A percentile compares a stretch with the other conserved stretches of the same genome.
Conservation (phyloP, 2,888 invertebrate species). For the Melolontha melolontha region DNA sequence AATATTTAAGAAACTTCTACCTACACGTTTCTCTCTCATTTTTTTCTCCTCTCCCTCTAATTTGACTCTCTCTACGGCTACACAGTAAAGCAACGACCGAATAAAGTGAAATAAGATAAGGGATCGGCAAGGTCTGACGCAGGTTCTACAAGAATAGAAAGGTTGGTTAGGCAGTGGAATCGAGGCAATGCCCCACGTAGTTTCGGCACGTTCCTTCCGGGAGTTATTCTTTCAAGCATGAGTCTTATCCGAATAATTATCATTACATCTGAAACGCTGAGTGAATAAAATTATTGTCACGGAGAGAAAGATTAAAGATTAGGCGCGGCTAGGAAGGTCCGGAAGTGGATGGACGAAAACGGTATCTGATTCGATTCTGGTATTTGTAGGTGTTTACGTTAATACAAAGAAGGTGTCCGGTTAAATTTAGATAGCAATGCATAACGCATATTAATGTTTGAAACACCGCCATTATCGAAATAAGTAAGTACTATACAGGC, state of each 20-base stretch:
- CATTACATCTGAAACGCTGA: conserved; percentile 28
- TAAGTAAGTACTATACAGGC: too few relatives aligned
- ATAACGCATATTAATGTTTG: too few relatives aligned
- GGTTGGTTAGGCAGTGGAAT: conserved; percentile 1
- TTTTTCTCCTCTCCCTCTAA: neutral
- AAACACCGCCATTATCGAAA: too few relatives aligned
- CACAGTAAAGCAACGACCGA: too few relatives aligned
- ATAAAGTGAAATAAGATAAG: conserved; percentile 11
- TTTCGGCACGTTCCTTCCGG: conserved; percentile 24
- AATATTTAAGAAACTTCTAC: conserved; percentile 5
- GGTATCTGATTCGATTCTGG: too few relatives aligned
- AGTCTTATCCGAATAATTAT: conserved; percentile 40
- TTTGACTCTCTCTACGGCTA: neutral
- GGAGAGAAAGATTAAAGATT: conserved; percentile 13
- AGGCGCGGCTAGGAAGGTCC: neutral
- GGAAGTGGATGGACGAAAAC: neutral
- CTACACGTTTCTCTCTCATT: neutral
- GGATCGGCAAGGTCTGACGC: neutral
- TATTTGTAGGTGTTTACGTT: too few relatives aligned
- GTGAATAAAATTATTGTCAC: conserved; percentile 34
- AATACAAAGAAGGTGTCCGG: too few relatives aligned
- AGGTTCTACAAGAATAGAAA: neutral
- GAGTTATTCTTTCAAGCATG: conserved; percentile 24
- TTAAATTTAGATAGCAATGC: too few relatives aligned
- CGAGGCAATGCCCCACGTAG: neutral